Evolutionary conservation across 2,113 vertebrate genomes (phyloP).

Genomic region (Osmerus mordax): DNA sequence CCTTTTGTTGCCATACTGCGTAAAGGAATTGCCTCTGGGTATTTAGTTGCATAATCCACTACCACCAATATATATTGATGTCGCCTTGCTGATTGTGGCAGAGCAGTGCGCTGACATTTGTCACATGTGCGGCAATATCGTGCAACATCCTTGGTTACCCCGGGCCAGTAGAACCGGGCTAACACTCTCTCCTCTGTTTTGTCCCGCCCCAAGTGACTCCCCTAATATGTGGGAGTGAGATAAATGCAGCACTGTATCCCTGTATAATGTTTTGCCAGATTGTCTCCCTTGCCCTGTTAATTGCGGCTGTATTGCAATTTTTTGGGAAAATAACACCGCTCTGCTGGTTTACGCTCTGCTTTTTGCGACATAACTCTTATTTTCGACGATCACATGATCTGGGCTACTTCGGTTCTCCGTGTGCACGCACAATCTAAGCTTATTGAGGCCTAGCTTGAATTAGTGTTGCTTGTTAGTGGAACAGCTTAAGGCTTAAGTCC

Average conservation of each 20-base stretch:
- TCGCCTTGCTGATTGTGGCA: not conserved
- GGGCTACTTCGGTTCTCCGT: too few relatives aligned
- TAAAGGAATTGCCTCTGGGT: not conserved
- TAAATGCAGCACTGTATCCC: not conserved
- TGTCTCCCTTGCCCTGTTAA: too few relatives aligned
- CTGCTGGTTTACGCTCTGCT: too few relatives aligned
- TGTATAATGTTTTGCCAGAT: too few relatives aligned
- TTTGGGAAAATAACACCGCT: too few relatives aligned
- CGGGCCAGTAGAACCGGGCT: not conserved
- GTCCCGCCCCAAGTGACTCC: not conserved
- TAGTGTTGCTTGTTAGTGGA: too few relatives aligned
- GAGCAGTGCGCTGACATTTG: not conserved
- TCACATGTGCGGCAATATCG: not conserved
- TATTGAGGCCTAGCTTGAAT: too few relatives aligned
- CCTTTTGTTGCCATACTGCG: not conserved
- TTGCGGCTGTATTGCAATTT: too few relatives aligned
- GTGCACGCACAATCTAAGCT: too few relatives aligned
- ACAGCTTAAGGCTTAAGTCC: too few relatives aligned
- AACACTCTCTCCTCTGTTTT: constrained; percentile 6
- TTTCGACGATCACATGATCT: too few relatives aligned
- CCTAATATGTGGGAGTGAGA: not conserved
- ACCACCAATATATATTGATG: not conserved
- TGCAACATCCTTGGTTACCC: not conserved
- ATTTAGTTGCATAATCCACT: not conserved
- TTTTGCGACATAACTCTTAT: too few relatives aligned